phyloP scores from a whole-genome alignment of 2,113 vertebrate species.

The Pachyramphus minor region DNA sequence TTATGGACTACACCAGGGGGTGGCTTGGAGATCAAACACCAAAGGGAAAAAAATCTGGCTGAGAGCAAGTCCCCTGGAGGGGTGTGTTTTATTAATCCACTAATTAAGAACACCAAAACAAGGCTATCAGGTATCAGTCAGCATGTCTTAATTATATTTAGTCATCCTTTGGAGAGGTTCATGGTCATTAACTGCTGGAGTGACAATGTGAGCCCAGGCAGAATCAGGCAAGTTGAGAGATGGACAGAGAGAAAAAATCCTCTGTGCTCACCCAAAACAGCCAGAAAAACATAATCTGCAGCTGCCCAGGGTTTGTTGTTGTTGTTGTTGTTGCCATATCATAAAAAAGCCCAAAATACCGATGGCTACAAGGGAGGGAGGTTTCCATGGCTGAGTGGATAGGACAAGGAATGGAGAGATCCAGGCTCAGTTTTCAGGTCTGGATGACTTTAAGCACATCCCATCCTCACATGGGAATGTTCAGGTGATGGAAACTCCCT shows the following conservation, averaged over 20 bases:
- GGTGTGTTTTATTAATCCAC: neutral
- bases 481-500: neutral
- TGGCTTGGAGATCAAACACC: neutral
- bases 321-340: neutral
- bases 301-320: neutral
- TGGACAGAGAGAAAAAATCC: neutral
- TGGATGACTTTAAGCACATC: neutral
- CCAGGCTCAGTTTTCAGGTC: neutral
- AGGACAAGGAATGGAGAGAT: neutral
- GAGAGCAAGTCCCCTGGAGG: neutral
- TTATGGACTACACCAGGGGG: neutral
- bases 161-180: neutral
- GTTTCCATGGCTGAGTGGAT: too few species aligned
- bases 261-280: neutral
- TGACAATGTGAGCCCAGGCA: neutral
- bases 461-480: fast-evolving
- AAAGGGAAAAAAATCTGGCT: neutral
- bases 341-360: too few species aligned
- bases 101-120: neutral
- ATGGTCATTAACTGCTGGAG: neutral
- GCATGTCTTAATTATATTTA: neutral
- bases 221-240: neutral
- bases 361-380: too few species aligned
- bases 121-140: neutral
- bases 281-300: neutral